Percentiles rank a stretch among this genome's conserved stretches.
Conservation (phyloP, 1,140 invertebrate species). For the Drosophila dunni region DNA sequence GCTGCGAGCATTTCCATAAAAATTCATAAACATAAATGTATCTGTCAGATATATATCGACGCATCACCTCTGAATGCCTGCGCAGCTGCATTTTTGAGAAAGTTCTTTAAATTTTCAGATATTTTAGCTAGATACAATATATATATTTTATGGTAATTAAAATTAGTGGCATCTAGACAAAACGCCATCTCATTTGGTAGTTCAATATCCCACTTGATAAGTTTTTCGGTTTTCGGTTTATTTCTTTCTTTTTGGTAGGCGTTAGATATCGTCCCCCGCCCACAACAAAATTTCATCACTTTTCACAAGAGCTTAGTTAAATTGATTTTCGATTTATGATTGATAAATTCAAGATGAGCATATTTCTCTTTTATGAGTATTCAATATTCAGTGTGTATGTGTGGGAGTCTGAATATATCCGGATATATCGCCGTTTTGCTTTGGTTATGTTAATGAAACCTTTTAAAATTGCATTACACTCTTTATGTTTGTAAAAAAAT, state of each 20-base stretch:
- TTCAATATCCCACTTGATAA: constrained; percentile 72
- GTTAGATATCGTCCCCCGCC: constrained; percentile 34
- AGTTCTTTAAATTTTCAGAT: constrained; percentile 53
- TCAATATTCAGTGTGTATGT: background rate
- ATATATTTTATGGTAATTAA: constrained; percentile 73
- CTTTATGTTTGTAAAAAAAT: constrained; percentile 7
- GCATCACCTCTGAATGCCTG: constrained; percentile 16
- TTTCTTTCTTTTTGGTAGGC: constrained; percentile 55
- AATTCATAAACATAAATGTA: constrained; percentile 68
- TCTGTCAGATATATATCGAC: constrained; percentile 53
- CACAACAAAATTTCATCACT: constrained; percentile 52
- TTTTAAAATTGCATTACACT: constrained; percentile 4
- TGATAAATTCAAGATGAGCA: constrained; percentile 25
- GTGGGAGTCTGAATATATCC: constrained; percentile 4
- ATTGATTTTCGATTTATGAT: constrained; percentile 23
- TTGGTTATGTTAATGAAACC: background rate
- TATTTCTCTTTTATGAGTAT: constrained; percentile 9
- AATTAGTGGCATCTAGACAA: constrained; percentile 64
- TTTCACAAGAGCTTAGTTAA: constrained; percentile 20
- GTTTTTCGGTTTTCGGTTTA: constrained; percentile 53
- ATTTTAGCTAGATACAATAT: constrained; percentile 27
- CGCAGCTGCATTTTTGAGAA: constrained; percentile 59
- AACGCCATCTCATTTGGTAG: constrained; percentile 53
- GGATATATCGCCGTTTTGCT: background rate
- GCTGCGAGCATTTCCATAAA: constrained; percentile 57